phyloP scores from a whole-genome alignment of 2,113 vertebrate genomes.

The Peucedramus taeniatus region DNA sequence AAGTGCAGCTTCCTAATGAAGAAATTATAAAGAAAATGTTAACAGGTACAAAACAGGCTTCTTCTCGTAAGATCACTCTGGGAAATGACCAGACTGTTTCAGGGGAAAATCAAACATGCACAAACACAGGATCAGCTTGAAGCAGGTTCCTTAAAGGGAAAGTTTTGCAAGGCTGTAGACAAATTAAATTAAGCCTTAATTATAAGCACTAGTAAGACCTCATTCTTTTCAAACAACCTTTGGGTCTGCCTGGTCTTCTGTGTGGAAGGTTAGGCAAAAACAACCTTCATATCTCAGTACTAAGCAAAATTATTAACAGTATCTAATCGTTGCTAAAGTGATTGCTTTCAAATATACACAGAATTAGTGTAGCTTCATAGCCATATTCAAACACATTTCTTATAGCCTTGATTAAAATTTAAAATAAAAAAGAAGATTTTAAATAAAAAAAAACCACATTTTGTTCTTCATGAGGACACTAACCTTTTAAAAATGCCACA shows the following conservation, averaged over 20 bases:
- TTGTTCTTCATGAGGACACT: neutral
- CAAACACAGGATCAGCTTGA: neutral
- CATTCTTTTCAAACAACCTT: neutral
- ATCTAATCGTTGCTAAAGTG: neutral
- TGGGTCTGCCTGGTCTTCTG: neutral
- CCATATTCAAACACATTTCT: neutral
- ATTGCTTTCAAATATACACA: neutral
- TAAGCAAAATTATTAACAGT: neutral
- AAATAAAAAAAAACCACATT: neutral
- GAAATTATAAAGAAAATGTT: conserved; percentile 1
- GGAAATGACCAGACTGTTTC: neutral
- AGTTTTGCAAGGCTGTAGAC: neutral
- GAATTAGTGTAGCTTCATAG: neutral
- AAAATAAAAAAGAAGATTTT: neutral
- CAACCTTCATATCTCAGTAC: neutral
- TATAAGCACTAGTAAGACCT: neutral
- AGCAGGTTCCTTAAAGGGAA: neutral
- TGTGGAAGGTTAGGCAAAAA: neutral
- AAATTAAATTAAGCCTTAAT: conserved; percentile 8
- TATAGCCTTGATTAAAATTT: neutral
- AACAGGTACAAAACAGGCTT: neutral
- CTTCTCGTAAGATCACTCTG: neutral
- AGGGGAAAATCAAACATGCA: neutral
- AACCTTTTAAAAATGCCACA: neutral
- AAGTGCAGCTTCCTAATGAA: neutral